Base-by-base conservation (phyloP, 1,140 invertebrate genomes). In the Drosophila kanapiae region DNA sequence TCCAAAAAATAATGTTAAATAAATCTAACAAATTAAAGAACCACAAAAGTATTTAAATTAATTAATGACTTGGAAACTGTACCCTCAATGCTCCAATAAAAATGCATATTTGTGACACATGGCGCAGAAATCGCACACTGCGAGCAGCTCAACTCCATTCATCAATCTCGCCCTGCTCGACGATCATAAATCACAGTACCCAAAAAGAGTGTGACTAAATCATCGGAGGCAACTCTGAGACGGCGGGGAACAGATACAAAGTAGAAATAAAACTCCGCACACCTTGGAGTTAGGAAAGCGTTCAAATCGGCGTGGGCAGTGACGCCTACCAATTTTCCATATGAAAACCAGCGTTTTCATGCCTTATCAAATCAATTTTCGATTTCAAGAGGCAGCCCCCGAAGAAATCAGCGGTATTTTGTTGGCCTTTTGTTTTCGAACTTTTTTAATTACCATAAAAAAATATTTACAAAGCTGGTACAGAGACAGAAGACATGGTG, bases 341-440 rank as follows among this genome's bases (percentile, higher is more conserved):
- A 76, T 61, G 38, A 60, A 77, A 47, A 79, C 47, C 45, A 71
- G 29, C 47, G 60, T 62, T 78, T 78, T 78, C 69, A 72, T 85
- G 81, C 65, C 78, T 88, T 88, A 88, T 88, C 84, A 79, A 86
- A 79, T 79, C 61, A 69, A 79, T 87, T 85, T 81, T 53, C 56
- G 35, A 69, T 58, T 57, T 75, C 37, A 14, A 42, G 48, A 49
- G 71, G 59, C 64, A 72, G 59, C 47, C 51, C 48, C 67, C 62
- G 40, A n/a, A 31, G 57, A 63, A 74, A 60, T 58, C 35, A 57
- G 75, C 61, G 78, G 75, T 70, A 51, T 87, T 87, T 85, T 86
- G 82, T 86, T 49, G 53, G 54, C 43, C 68, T 72, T 78, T 76
- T 68, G 67, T 74, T 48, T 83, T 61, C 61, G 54, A 74, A 78